Conservation (phyloP, 2,888 invertebrate species). For the Koerneria pararmatus region DNA sequence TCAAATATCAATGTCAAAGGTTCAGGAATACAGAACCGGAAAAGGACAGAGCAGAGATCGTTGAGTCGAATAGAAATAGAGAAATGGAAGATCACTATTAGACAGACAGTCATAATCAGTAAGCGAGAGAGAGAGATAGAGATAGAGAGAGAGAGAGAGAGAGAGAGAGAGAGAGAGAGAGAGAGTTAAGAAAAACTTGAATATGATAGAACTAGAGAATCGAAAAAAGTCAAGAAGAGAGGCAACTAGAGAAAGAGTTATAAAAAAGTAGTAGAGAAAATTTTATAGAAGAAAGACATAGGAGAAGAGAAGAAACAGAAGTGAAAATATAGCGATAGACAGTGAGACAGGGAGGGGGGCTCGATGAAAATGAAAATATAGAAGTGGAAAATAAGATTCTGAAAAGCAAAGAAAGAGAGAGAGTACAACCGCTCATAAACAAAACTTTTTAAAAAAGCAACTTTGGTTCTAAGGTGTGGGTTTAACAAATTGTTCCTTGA, state of each 20-base stretch:
- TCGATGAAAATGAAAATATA: background rate
- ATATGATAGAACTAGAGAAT: background rate
- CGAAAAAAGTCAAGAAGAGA: background rate
- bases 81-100: no score
- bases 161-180: background rate
- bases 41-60: no score
- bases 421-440: background rate
- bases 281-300: background rate
- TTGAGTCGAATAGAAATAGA: no score
- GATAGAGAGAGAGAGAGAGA: background rate
- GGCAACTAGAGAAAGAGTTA: background rate
- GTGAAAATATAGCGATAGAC: background rate
- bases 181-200: background rate
- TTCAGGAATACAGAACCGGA: no score
- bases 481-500: no score
- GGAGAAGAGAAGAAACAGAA: background rate
- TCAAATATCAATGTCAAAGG: no score
- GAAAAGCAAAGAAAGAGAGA: background rate
- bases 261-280: background rate
- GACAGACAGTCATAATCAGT: no score
- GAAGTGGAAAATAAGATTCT: background rate
- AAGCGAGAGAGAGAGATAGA: no score
- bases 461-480: background rate
- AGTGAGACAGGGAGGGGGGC: background rate
- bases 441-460: background rate